phyloP scores from a whole-genome alignment of 2,888 invertebrate species.

The Caenorhabditis japonica region DNA sequence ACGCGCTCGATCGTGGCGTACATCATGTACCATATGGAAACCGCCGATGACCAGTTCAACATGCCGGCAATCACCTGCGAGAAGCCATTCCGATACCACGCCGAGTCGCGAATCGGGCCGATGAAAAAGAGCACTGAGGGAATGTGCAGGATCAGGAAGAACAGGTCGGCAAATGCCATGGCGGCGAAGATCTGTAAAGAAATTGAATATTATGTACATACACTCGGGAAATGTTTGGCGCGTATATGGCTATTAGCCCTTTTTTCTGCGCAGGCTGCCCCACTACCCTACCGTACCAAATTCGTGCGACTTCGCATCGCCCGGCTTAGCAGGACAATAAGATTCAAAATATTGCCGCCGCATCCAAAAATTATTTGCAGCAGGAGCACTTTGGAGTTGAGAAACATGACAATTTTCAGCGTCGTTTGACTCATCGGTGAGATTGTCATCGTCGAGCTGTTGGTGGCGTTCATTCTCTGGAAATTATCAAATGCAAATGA shows the following conservation, averaged over 20 bases:
- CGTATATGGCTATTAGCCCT: too few species aligned
- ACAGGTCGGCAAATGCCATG: conserved; percentile 69
- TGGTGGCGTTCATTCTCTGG: conserved; percentile 19
- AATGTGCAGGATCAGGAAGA: conserved; percentile 60
- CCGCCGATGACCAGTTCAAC: conserved; percentile 65
- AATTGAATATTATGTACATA: too few species aligned
- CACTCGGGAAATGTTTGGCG: background rate
- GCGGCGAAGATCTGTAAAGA: conserved; percentile 67
- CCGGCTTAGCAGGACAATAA: conserved; percentile 63
- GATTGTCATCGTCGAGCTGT: conserved; percentile 1
- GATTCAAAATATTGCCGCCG: conserved; percentile 65
- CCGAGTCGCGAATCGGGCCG: conserved; percentile 44
- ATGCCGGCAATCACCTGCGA: conserved; percentile 52
- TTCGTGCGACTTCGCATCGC: conserved; percentile 68
- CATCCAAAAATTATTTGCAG: conserved; percentile 65
- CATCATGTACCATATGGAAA: conserved; percentile 69
- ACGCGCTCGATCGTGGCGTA: conserved; percentile 69
- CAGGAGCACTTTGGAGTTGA: conserved; percentile 55
- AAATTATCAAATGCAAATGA: background rate
- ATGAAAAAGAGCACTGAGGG: conserved; percentile 57
- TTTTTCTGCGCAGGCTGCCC: too few species aligned
- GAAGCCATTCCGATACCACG: conserved; percentile 52
- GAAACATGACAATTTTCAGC: conserved; percentile 41
- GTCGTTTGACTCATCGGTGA: conserved; percentile 6
- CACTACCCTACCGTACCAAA: too few species aligned